These are phyloP conservation scores for Pangasianodon hypophthalmus DNA, from an alignment of 2,113 vertebrate species.

Conservation along the genomic window DNA sequence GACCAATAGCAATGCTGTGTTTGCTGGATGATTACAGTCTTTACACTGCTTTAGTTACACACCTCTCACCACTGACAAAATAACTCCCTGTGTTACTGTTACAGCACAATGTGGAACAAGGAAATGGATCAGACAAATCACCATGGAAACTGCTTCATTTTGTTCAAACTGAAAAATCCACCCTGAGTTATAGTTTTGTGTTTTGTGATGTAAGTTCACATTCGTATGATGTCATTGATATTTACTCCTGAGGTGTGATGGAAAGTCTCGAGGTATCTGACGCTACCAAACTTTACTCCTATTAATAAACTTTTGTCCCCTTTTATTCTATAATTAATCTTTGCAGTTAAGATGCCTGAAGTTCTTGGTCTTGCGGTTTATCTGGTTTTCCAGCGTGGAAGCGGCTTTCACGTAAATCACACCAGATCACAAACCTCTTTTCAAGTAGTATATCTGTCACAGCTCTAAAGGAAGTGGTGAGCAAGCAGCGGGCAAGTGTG, in stretches of 20 bases:
- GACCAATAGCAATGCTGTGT: background rate
- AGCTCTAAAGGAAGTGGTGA: slow-evolving; percentile 21
- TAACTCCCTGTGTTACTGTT: background rate
- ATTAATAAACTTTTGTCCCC: background rate
- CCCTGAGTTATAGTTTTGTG: background rate
- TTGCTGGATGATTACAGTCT: background rate
- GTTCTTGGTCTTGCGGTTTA: background rate
- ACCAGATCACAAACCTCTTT: background rate
- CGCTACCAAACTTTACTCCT: background rate
- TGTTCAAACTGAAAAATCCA: background rate
- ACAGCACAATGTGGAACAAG: background rate
- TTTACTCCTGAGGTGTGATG: background rate
- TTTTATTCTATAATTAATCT: background rate
- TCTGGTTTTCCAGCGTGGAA: background rate
- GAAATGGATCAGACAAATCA: background rate
- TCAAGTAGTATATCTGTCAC: background rate
- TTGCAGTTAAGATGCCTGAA: background rate
- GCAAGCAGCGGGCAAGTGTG: background rate
- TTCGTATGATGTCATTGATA: background rate
- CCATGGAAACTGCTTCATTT: background rate
- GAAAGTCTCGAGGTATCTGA: background rate
- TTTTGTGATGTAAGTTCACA: background rate
- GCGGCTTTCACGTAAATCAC: slow-evolving; percentile 2
- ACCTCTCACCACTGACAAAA: background rate
- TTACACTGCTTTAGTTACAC: background rate